Evolutionary conservation across 2,888 invertebrate genomes (phyloP).

Genomic region (Ichneumon xanthorius): DNA sequence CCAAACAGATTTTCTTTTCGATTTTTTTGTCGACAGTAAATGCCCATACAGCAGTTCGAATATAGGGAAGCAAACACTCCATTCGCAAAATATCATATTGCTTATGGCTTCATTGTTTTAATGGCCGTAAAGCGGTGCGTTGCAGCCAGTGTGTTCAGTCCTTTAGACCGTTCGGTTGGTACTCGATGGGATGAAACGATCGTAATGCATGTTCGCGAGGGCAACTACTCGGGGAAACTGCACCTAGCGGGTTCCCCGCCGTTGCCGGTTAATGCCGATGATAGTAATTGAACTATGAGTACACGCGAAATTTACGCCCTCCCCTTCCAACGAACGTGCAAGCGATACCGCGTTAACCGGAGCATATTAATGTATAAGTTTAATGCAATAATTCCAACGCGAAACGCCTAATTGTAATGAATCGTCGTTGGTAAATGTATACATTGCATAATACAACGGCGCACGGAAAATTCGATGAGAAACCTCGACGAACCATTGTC

Average conservation of each 20-base stretch:
- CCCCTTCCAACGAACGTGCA: background rate
- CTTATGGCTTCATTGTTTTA: conserved; percentile 24
- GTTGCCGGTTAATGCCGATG: conserved; percentile 41
- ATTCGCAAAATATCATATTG: background rate
- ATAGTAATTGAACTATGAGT: conserved; percentile 58
- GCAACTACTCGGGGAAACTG: conserved; percentile 11
- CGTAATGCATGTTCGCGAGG: conserved; percentile 9
- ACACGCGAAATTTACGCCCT: conserved; percentile 27
- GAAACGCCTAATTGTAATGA: conserved; percentile 49
- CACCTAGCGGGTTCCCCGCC: background rate
- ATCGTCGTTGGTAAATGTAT: conserved; percentile 26
- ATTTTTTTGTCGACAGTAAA: background rate
- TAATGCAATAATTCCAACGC: conserved; percentile 32
- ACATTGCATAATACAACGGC: conserved; percentile 2
- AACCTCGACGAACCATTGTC: conserved; percentile 8
- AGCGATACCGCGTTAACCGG: conserved; percentile 20
- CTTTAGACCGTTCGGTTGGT: background rate
- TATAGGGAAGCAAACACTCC: background rate
- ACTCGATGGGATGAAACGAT: conserved; percentile 30
- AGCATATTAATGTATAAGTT: conserved; percentile 46
- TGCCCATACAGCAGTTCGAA: background rate
- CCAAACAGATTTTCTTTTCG: background rate
- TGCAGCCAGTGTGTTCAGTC: background rate
- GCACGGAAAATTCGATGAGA: conserved; percentile 6
- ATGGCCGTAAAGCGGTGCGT: background rate